These are phyloP conservation scores for Diogma glabrata DNA, from an alignment of 2,888 invertebrate species.

Conservation along the genomic window DNA sequence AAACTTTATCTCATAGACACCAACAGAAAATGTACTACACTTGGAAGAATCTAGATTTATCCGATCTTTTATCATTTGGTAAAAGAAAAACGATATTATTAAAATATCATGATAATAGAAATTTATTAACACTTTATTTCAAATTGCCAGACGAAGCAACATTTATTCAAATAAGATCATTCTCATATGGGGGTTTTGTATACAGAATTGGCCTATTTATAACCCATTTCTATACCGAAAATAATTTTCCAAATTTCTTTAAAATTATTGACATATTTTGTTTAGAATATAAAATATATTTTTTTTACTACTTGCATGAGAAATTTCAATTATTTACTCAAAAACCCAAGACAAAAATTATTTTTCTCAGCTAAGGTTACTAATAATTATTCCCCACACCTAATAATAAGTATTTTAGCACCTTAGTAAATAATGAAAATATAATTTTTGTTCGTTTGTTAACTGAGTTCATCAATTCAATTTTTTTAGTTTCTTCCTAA, in stretches of 20 bases:
- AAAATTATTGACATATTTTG: background rate
- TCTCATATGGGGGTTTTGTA: background rate
- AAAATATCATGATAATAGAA: background rate
- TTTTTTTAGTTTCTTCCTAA: too few relatives aligned
- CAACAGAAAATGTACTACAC: constrained; percentile 7
- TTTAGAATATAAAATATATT: background rate
- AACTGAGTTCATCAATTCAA: too few relatives aligned
- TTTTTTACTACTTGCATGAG: too few relatives aligned
- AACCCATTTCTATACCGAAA: background rate
- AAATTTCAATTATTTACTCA: too few relatives aligned
- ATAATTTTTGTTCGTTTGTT: too few relatives aligned
- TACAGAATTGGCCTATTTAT: background rate
- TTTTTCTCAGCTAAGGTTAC: too few relatives aligned
- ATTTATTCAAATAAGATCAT: background rate
- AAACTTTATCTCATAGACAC: constrained; percentile 5
- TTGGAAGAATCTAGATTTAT: background rate
- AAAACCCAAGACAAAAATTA: too few relatives aligned
- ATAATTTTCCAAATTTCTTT: background rate
- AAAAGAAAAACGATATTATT: background rate
- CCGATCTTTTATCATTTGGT: background rate
- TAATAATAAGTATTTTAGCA: too few relatives aligned
- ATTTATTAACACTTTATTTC: background rate
- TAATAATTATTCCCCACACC: too few relatives aligned
- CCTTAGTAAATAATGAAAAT: too few relatives aligned
- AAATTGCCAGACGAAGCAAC: background rate